Evolutionary conservation across 2,797 vertebrate genomes (phyloP), one percentile per base, ranked within the genome.

Genomic region (Periparus ater): DNA sequence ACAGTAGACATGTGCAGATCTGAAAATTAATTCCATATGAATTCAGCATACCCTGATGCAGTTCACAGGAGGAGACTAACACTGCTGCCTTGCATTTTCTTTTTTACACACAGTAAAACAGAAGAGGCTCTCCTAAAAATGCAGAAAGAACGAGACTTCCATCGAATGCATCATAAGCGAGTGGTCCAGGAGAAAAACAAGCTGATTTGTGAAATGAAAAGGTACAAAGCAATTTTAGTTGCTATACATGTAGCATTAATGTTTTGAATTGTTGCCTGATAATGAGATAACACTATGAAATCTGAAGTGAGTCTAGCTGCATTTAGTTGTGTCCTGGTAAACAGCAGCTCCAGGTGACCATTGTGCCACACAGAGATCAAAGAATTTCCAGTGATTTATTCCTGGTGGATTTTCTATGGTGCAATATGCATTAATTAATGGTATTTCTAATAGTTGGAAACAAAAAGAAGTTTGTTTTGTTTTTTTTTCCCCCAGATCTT

Each of bases 121-220:
- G 97, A 97, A n/a, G 98, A 98, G 60, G 97, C 98, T 6, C 93
- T 99, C 48, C 50, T 93, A 22, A 98, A 96, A 95, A 97, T 98
- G 87, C 98, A 98, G 97, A 99, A 97, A 89, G 98, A 98, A 90
- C 97, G 98, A 60, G 98, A 99, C 94, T 97, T 98, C 77, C 98
- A 99, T 87, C 97, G 98, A 57, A 97, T 99, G 98, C 98, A 98
- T 60, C 98, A 99, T 44, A 98, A 97, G 29, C 98, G 98, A 44
- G 95, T 98, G 11, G 77, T 98, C 25, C 98, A 99, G 96, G 99
- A 99, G 97, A 99, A 98, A 91, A 98, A 98, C 91, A 97, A 93
- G 60, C 97, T 99, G 36, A 96, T 98, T 47, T 97, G 96, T 96
- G 99, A 99, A 68, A 97, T 99, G 25, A 98, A 98, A 94, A 97